Evolutionary conservation across 1,140 invertebrate genomes (phyloP).

Genomic region (Goniozus legneri): DNA sequence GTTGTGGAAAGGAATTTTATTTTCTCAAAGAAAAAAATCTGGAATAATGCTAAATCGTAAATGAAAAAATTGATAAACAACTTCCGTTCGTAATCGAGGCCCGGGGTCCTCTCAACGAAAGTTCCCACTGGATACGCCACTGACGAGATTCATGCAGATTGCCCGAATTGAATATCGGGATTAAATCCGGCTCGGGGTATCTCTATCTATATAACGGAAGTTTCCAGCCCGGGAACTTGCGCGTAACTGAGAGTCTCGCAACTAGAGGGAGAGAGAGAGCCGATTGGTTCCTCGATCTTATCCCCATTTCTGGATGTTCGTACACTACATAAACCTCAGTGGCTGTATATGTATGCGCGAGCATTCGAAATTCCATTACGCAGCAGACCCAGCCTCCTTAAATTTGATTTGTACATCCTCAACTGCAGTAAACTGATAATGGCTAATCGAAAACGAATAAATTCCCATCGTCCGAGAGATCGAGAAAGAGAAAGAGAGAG

Average conservation of each 20-base stretch:
- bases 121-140: too few relatives aligned
- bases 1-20: too few relatives aligned
- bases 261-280: too few relatives aligned
- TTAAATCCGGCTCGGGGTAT: constrained; percentile 20
- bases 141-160: constrained; percentile 26
- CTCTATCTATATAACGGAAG: constrained; percentile 18
- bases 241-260: constrained; percentile 14
- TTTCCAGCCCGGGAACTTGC: constrained; percentile 14
- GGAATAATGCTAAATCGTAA: too few relatives aligned
- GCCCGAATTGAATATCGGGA: constrained; percentile 25
- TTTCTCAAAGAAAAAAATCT: too few relatives aligned
- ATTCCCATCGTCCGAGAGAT: not conserved
- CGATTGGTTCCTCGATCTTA: not conserved
- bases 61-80: too few relatives aligned
- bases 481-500: constrained; percentile 10
- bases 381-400: too few relatives aligned
- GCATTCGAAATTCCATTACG: not conserved
- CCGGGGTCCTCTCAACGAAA: too few relatives aligned
- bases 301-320: not conserved
- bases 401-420: constrained; percentile 15
- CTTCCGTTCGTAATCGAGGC: too few relatives aligned
- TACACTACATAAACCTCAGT: not conserved
- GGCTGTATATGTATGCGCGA: not conserved
- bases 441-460: constrained; percentile 12
- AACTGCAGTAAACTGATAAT: constrained; percentile 15